These are phyloP conservation scores for Drosophila nr. perissopoda DNA, from an alignment of 2,888 invertebrate species.

Conservation along the genomic window DNA sequence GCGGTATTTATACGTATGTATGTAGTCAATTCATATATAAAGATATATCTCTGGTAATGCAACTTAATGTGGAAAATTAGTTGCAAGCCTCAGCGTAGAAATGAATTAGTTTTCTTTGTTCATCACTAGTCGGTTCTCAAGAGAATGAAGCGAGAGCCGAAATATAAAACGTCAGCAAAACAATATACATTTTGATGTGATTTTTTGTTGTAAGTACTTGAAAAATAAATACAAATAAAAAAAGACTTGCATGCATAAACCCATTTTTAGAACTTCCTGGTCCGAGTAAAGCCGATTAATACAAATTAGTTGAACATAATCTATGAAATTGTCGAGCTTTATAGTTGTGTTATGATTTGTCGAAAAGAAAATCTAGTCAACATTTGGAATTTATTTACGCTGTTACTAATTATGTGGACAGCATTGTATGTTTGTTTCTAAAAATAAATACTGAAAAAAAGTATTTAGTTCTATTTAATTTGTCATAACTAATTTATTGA, in stretches of 20 bases:
- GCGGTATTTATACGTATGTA: background rate
- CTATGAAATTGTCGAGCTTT: background rate
- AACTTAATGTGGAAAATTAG: slow-evolving; percentile 5
- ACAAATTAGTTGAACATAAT: background rate
- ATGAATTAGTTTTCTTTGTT: slow-evolving; percentile 4
- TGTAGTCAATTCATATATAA: background rate
- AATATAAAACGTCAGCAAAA: background rate
- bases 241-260: background rate
- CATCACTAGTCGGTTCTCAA: background rate
- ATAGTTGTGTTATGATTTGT: background rate
- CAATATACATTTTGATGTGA: background rate
- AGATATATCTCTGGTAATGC: background rate
- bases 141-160: background rate
- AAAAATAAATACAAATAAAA: background rate
- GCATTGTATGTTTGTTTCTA: background rate
- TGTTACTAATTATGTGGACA: background rate
- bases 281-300: background rate
- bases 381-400: background rate
- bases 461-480: background rate
- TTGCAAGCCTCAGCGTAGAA: background rate
- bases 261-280: background rate
- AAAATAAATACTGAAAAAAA: background rate
- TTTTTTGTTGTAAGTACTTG: background rate
- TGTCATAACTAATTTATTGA: background rate
- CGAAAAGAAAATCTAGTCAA: background rate